Conservation (phyloP, 2,888 invertebrate genomes). For the Galerucella pusilla region DNA sequence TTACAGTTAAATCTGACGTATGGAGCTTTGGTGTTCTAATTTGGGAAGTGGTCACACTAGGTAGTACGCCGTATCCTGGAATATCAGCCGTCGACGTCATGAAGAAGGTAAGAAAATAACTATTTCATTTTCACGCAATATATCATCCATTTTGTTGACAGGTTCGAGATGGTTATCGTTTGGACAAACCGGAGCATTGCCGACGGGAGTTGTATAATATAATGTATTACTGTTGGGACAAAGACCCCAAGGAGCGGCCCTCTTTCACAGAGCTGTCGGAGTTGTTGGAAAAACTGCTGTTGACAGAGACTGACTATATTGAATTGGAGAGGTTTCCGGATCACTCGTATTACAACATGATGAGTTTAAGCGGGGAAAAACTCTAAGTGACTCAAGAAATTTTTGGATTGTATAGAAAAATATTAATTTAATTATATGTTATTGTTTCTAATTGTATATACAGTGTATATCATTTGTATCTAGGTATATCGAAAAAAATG, state of each 20-base stretch:
- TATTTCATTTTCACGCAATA: too few species aligned
- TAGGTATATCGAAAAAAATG: background rate
- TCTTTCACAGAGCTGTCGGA: conserved; percentile 85
- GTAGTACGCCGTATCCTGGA: conserved; percentile 95
- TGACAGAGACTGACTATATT: conserved; percentile 93
- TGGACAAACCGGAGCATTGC: conserved; percentile 95
- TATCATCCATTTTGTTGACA: conserved; percentile 59
- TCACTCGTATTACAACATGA: conserved; percentile 90
- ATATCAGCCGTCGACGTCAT: conserved; percentile 91
- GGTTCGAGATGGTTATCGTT: conserved; percentile 88
- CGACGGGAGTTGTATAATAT: conserved; percentile 92
- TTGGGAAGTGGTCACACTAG: conserved; percentile 96
- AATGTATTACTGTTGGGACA: conserved; percentile 97
- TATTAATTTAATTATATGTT: background rate
- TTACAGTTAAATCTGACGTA: conserved; percentile 92
- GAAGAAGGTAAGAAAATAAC: conserved; percentile 73
- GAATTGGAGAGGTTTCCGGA: conserved; percentile 92
- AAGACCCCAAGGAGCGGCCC: conserved; percentile 84
- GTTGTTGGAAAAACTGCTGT: conserved; percentile 83
- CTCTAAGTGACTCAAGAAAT: conserved; percentile 54
- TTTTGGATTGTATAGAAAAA: background rate
- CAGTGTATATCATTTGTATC: conserved; percentile 3
- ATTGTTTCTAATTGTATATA: conserved; percentile 11
- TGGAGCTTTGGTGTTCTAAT: conserved; percentile 96
- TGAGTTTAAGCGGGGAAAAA: conserved; percentile 87